Percentiles rank a stretch among this genome's conserved stretches.
phyloP scores from a whole-genome alignment of 2,113 vertebrate genomes.

The Lepus timidus region DNA sequence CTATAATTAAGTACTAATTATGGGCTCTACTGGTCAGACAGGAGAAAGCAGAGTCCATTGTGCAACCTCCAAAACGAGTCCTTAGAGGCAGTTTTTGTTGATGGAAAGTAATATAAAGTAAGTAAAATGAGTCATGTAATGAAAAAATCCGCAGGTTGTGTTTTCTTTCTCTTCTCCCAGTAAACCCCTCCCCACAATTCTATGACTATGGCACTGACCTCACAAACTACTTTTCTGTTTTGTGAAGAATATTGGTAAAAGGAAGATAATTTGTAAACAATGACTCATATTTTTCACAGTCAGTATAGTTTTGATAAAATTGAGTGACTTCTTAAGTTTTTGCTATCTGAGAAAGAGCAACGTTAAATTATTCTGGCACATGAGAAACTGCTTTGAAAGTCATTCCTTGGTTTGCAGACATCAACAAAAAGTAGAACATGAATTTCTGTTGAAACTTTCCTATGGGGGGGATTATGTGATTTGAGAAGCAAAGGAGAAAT shows the following conservation, averaged over 20 bases:
- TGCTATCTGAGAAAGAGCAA: neutral
- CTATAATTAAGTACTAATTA: constrained; percentile 90
- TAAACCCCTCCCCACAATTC: neutral
- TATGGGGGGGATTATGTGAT: neutral
- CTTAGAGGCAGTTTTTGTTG: constrained; percentile 82
- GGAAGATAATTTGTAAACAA: neutral
- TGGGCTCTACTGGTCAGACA: constrained; percentile 86
- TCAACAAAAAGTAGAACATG: neutral
- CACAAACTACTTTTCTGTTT: neutral
- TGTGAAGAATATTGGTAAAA: neutral
- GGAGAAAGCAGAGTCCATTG: constrained; percentile 84
- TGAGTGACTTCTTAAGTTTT: neutral
- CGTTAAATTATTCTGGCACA: neutral
- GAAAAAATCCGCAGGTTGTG: neutral
- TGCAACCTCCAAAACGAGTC: constrained; percentile 49
- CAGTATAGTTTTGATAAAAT: neutral
- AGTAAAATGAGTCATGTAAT: constrained; percentile 55
- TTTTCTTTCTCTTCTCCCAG: constrained; percentile 66
- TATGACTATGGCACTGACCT: neutral
- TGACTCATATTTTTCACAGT: neutral
- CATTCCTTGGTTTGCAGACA: neutral
- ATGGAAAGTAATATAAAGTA: constrained; percentile 82
- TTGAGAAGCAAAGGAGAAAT: neutral
- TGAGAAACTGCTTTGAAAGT: neutral
- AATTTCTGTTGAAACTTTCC: neutral